Base-by-base conservation (phyloP, 2,888 invertebrate genomes). In the Drosophila pegasa region DNA sequence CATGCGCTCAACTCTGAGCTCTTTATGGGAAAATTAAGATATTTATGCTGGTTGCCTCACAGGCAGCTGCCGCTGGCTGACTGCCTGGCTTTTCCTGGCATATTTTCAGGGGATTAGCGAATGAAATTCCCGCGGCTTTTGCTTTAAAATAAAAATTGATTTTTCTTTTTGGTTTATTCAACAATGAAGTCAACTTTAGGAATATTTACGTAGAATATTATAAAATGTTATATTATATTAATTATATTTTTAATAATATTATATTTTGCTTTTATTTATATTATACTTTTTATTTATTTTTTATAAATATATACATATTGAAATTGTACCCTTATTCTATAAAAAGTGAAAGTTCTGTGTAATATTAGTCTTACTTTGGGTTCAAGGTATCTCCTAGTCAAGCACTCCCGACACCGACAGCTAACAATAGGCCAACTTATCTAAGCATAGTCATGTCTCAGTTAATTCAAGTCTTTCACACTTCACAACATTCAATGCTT, bases 11-110 rank as follows among this genome's bases (percentile, higher is more conserved):
- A 33, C 25, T 7, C 18, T 20, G 10, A 33, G 56, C 33, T 12
- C 29, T 45, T 45, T 14, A 56, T 57, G 56, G 2, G 38, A 14
- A 33, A 59, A 59, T 54, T 31, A 20, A 20, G 27, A 58, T 58
- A 38, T 50, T 50, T 56, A 12, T 18, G 7, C 22, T 8, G 22
- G 7, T 7, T 50, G 14, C 1, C n/a, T 41, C 20, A 10, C 38
- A 16, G 38, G 18, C 38, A 18, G 38, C n/a, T n/a, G n/a, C n/a
- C n/a, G 1, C 12, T 38, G 38, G 18, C 20, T 25, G 43, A 2
- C 16, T 16, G 6, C 3, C n/a, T 43, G 25, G 8, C n/a, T 29
- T 40, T 40, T 40, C 14, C n/a, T 40, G 18, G 18, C 40, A 56
- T 55, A 56, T 59, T 59, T 41, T n/a, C 18, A n/a, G 9, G 25